These are phyloP conservation scores for Stomorhina lunata DNA, from an alignment of 2,888 invertebrate species.

Conservation along the genomic window DNA sequence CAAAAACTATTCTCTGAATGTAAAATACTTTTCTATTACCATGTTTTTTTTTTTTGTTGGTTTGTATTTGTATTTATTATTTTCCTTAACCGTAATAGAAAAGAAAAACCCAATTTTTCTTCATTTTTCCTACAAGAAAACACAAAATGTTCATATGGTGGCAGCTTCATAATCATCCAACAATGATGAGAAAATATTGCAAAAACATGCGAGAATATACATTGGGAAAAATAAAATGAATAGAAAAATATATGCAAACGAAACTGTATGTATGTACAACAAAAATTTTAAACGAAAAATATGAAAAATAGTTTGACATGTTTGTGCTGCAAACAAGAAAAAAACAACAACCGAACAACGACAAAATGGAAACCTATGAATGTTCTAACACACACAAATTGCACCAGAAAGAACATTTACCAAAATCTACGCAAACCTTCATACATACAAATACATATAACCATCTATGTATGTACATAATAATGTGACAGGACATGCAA, in stretches of 20 bases:
- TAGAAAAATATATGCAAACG: constrained; percentile 21
- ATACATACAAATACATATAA: background rate
- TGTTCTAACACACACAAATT: constrained; percentile 14
- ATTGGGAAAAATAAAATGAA: too few species aligned
- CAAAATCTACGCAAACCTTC: too few species aligned
- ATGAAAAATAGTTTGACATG: constrained; percentile 55
- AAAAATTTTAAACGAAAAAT: constrained; percentile 32
- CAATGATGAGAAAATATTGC: constrained; percentile 49
- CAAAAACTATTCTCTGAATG: too few species aligned
- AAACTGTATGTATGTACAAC: too few species aligned
- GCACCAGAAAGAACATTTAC: too few species aligned
- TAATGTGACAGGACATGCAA: constrained; percentile 66
- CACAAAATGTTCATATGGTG: constrained; percentile 26
- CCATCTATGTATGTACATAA: constrained; percentile 22
- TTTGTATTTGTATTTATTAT: constrained; percentile 44
- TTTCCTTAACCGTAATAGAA: constrained; percentile 4
- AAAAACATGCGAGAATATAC: too few species aligned
- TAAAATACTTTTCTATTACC: background rate
- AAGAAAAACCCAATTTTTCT: background rate
- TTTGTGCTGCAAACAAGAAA: constrained; percentile 10
- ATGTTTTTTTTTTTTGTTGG: constrained; percentile 9
- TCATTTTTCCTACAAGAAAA: constrained; percentile 37
- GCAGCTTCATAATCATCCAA: constrained; percentile 51
- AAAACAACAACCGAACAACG: background rate
- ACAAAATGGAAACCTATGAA: constrained; percentile 3